Evolutionary conservation across 2,113 vertebrate species (phyloP).

Genomic region (Drymodes brunneopygia): DNA sequence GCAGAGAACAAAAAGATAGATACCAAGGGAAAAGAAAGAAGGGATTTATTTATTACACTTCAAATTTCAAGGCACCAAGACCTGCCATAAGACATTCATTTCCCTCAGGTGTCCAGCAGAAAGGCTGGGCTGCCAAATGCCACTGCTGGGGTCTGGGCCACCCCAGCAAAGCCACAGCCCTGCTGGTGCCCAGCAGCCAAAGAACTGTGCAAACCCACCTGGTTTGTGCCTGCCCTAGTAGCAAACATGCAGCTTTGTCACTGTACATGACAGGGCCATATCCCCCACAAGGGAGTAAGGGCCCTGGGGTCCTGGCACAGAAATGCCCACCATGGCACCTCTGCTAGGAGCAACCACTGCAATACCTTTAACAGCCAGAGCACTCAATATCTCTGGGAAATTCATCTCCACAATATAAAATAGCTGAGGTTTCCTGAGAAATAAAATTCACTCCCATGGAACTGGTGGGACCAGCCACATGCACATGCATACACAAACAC

Average conservation of each 20-base stretch:
- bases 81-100: not conserved
- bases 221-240: not conserved
- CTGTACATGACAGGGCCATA: rapidly evolving
- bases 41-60: slow-evolving; percentile 36
- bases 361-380: not conserved
- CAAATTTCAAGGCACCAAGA: not conserved
- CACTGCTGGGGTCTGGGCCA: not conserved
- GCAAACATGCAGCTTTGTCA: not conserved
- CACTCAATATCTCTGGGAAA: not conserved
- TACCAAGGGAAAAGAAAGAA: not conserved
- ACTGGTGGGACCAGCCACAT: not conserved
- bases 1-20: not conserved
- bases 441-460: not conserved
- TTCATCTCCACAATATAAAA: not conserved
- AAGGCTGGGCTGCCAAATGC: not conserved
- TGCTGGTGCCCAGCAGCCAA: not conserved
- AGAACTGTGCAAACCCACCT: not conserved
- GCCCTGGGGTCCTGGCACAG: not conserved
- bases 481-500: not conserved
- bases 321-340: not conserved
- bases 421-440: not conserved
- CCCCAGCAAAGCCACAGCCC: not conserved
- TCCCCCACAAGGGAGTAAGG: not conserved
- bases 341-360: not conserved
- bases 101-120: not conserved